Conservation (phyloP, 2,888 invertebrate species). For the Trisateles emortualis region DNA sequence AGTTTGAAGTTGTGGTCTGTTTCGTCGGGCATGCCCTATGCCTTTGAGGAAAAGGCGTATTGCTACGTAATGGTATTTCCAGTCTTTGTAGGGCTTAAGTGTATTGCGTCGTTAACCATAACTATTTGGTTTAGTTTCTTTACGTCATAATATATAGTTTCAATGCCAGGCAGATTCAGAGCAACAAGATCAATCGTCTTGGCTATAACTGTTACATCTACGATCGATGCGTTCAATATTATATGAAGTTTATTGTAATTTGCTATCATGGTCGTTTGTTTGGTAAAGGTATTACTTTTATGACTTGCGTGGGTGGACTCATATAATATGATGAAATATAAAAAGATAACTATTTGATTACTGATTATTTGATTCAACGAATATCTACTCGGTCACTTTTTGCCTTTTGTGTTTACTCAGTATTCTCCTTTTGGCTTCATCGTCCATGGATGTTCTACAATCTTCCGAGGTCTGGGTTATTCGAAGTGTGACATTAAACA, state of each 20-base stretch:
- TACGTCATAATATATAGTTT: constrained; percentile 1
- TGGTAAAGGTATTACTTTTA: background rate
- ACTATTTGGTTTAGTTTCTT: background rate
- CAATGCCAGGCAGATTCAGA: background rate
- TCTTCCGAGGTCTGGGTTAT: too few relatives aligned
- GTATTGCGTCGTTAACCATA: background rate
- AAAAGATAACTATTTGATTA: too few relatives aligned
- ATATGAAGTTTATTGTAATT: background rate
- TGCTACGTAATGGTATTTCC: too few relatives aligned
- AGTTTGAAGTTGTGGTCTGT: too few relatives aligned
- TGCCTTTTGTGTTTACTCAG: too few relatives aligned
- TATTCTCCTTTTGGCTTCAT: too few relatives aligned
- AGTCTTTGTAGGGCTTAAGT: background rate
- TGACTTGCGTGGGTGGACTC: background rate
- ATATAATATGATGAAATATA: background rate
- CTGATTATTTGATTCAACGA: too few relatives aligned
- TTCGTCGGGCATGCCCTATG: too few relatives aligned
- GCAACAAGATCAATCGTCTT: background rate
- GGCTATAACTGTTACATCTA: background rate
- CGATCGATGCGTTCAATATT: background rate
- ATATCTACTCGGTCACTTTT: too few relatives aligned
- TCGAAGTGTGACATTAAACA: too few relatives aligned
- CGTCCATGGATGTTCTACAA: too few relatives aligned
- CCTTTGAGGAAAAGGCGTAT: too few relatives aligned
- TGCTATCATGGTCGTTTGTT: background rate